Evolutionary conservation across 2,888 invertebrate genomes (phyloP).

Genomic region (Stenotaenia linearis): DNA sequence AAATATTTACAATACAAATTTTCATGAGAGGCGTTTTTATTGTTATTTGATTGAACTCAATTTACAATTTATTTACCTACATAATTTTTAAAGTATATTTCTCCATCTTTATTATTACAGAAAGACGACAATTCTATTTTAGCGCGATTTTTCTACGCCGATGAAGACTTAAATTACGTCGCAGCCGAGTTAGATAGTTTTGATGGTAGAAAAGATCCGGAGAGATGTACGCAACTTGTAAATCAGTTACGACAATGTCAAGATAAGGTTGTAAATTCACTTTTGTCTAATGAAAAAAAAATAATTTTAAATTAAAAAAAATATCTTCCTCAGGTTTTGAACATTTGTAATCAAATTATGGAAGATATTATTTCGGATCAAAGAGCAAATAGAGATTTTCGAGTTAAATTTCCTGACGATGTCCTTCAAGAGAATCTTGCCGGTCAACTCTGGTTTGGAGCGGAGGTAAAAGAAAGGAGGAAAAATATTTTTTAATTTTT

Average conservation of each 20-base stretch:
- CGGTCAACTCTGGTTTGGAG: constrained; percentile 98
- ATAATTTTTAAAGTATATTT: too few species aligned
- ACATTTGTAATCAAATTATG: constrained; percentile 91
- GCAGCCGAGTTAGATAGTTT: constrained; percentile 97
- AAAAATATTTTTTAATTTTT: too few species aligned
- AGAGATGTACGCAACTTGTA: constrained; percentile 89
- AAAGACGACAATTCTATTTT: constrained; percentile 86
- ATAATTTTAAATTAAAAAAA: neutral
- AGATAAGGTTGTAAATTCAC: constrained; percentile 55
- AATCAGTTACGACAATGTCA: constrained; percentile 91
- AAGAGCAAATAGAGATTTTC: constrained; percentile 85
- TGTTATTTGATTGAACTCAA: too few species aligned
- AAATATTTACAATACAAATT: too few species aligned
- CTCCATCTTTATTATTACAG: constrained; percentile 53
- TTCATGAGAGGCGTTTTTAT: too few species aligned
- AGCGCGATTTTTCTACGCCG: constrained; percentile 96
- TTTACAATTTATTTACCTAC: too few species aligned
- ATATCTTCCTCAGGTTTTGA: constrained; percentile 62
- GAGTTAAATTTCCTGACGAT: constrained; percentile 98
- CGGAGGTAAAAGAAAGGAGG: constrained; percentile 63
- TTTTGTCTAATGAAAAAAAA: neutral
- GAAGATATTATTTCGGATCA: constrained; percentile 80
- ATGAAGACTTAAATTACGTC: constrained; percentile 90
- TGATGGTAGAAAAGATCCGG: constrained; percentile 97
- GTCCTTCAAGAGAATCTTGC: constrained; percentile 96